phyloP scores from a whole-genome alignment of 2,113 vertebrate genomes.

The Vimba vimba region DNA sequence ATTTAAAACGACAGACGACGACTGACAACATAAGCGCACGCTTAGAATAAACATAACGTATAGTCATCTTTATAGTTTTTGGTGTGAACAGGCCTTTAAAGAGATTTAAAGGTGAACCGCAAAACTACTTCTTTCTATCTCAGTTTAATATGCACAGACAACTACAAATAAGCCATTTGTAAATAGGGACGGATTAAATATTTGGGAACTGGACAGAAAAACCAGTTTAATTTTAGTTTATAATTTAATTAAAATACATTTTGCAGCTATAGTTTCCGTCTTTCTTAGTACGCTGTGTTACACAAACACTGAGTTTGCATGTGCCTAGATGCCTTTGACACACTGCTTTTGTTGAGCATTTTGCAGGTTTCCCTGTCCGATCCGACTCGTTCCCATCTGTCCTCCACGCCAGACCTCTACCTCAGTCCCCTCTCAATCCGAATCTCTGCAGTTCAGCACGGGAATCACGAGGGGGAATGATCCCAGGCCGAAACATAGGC shows the following conservation, averaged over 20 bases:
- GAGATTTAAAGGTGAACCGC: neutral
- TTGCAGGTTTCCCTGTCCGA: neutral
- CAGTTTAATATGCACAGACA: slow-evolving; percentile 9
- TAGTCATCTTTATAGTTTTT: too few relatives aligned
- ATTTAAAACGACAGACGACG: too few relatives aligned
- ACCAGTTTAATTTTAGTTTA: slow-evolving; percentile 2
- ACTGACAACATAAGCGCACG: too few relatives aligned
- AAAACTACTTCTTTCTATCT: neutral
- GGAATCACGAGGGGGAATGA: neutral
- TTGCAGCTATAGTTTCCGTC: neutral
- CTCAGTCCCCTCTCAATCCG: neutral
- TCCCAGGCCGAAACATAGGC: slow-evolving; percentile 10
- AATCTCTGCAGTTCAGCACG: neutral
- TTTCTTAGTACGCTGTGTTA: neutral
- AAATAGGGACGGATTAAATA: neutral
- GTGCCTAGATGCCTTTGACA: neutral
- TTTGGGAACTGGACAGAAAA: slow-evolving; percentile 8
- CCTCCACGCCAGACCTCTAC: slow-evolving; percentile 30
- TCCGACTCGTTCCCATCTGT: neutral
- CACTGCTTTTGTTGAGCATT: neutral
- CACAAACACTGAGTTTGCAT: neutral
- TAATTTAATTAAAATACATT: neutral
- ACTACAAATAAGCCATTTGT: neutral
- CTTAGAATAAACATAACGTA: too few relatives aligned
- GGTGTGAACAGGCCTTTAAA: neutral